Evolutionary conservation across 2,113 vertebrate genomes (phyloP).

Genomic region (Caranx ignobilis): DNA sequence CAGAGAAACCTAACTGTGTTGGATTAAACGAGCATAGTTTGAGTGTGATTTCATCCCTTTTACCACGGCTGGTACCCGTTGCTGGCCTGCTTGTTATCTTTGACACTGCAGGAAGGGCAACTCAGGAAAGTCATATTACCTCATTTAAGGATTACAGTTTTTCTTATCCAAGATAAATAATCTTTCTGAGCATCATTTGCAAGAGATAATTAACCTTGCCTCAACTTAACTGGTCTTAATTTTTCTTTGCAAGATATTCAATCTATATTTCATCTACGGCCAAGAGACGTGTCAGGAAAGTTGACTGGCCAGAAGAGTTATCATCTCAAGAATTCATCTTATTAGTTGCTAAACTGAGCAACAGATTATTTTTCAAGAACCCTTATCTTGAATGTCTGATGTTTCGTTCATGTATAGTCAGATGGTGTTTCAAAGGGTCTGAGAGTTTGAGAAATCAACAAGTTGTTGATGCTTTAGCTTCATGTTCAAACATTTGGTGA

Average conservation of each 20-base stretch:
- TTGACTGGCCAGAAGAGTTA: not conserved
- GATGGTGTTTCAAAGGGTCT: not conserved
- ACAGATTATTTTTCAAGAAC: not conserved
- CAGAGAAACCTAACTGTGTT: conserved; percentile 4
- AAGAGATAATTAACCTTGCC: conserved; percentile 6
- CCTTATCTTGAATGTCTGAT: not conserved
- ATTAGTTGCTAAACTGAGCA: not conserved
- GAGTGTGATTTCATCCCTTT: conserved; percentile 49
- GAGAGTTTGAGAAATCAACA: conserved; percentile 21
- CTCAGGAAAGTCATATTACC: not conserved
- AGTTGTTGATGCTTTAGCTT: not conserved
- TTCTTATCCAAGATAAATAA: not conserved
- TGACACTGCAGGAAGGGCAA: conserved; percentile 10
- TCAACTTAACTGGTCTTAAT: not conserved
- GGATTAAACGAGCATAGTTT: conserved; percentile 46
- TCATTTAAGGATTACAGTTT: not conserved
- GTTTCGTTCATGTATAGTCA: not conserved
- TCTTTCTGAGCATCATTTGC: not conserved
- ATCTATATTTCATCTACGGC: not conserved
- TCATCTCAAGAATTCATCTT: not conserved
- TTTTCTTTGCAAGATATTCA: not conserved
- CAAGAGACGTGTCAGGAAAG: not conserved
- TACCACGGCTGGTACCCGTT: conserved; percentile 10
- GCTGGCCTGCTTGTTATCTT: conserved; percentile 29
- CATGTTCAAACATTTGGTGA: conserved; percentile 5